Conservation (phyloP, 1,140 invertebrate genomes). For the Drosophila gunungcola region DNA sequence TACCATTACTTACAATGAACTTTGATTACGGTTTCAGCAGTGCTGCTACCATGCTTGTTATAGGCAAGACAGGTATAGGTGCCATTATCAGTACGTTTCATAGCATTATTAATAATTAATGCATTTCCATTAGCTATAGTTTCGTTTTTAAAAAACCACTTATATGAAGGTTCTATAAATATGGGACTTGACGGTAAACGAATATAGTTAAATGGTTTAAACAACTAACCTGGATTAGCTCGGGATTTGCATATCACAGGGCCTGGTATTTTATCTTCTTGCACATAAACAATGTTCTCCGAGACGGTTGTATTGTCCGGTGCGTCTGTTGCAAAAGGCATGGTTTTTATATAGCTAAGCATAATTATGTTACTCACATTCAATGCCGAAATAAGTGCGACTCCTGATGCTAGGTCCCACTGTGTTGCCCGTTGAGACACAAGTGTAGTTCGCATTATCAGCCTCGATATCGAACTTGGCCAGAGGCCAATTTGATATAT, state of each 20-base stretch:
- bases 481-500: conserved; percentile 92
- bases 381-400: conserved; percentile 92
- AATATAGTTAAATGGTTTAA: not conserved
- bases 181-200: not conserved
- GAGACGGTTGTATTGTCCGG: conserved; percentile 93
- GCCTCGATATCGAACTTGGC: conserved; percentile 90
- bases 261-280: conserved; percentile 90
- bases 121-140: conserved; percentile 69
- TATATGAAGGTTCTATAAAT: conserved; percentile 67
- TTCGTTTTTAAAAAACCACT: conserved; percentile 78
- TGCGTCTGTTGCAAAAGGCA: conserved; percentile 88
- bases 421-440: conserved; percentile 90
- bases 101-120: conserved; percentile 74
- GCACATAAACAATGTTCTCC: conserved; percentile 89
- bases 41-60: conserved; percentile 77
- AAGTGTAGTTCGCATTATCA: conserved; percentile 94
- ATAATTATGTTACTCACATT: conserved; percentile 89
- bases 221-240: conserved; percentile 88
- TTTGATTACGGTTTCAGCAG: conserved; percentile 68
- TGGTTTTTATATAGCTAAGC: not conserved
- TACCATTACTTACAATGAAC: conserved; percentile 78
- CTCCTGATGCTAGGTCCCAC: conserved; percentile 91
- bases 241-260: conserved; percentile 91
- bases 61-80: conserved; percentile 70
- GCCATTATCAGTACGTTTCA: conserved; percentile 71